Conservation (phyloP, 2,797 vertebrate genomes). For the Cygnus olor region DNA sequence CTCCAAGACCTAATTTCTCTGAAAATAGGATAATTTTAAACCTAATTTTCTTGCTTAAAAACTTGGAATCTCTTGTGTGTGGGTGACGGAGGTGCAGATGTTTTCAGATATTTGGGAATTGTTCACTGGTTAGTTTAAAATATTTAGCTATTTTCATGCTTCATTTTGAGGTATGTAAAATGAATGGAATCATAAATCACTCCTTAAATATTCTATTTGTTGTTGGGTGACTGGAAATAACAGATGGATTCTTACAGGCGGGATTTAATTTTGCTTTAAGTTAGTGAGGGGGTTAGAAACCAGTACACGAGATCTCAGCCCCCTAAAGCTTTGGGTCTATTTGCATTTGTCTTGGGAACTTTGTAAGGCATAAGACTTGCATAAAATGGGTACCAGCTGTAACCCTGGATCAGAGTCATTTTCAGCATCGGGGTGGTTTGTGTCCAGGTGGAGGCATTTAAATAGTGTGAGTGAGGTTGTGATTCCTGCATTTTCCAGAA, state of each 20-base stretch:
- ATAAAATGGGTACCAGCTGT: neutral
- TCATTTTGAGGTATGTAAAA: constrained; percentile 58
- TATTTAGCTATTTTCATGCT: constrained; percentile 62
- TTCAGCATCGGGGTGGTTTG: neutral
- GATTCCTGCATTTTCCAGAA: neutral
- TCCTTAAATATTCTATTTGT: constrained; percentile 64
- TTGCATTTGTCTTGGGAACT: constrained; percentile 29
- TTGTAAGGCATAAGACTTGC: neutral
- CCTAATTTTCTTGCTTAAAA: constrained; percentile 12
- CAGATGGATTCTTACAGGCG: constrained; percentile 65
- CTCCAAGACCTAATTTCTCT: constrained; percentile 11
- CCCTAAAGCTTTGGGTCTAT: neutral
- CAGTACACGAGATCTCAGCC: neutral
- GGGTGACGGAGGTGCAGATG: constrained; percentile 46
- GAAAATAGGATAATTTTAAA: constrained; percentile 33
- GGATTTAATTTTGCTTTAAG: constrained; percentile 53
- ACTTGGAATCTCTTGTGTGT: neutral
- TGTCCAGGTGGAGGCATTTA: neutral
- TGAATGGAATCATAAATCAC: constrained; percentile 74
- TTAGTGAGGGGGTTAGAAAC: constrained; percentile 37
- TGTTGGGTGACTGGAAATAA: constrained; percentile 65
- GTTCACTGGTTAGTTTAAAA: constrained; percentile 56
- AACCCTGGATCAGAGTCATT: neutral
- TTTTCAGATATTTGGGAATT: constrained; percentile 34
- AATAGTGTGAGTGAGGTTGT: too few species aligned